phyloP scores from a whole-genome alignment of 2,888 invertebrate species.

The Dorcus hopei region DNA sequence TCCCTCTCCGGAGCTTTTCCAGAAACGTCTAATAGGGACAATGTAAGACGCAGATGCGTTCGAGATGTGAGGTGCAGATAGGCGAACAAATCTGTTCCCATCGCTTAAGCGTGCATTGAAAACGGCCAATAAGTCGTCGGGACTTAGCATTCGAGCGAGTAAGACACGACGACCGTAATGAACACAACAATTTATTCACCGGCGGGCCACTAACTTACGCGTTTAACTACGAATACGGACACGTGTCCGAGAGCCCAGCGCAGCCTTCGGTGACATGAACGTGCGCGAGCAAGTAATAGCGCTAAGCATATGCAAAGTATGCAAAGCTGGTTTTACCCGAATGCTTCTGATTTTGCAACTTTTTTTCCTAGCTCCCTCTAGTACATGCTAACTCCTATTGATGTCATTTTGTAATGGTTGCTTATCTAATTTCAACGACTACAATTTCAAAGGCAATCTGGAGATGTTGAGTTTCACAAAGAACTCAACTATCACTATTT shows the following conservation, averaged over 20 bases:
- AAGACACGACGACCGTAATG: conserved; percentile 2
- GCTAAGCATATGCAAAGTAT: background rate
- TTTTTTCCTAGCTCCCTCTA: too few species aligned
- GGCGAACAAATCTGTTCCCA: background rate
- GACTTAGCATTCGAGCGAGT: conserved; percentile 2
- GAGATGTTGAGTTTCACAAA: too few species aligned
- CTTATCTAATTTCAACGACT: too few species aligned
- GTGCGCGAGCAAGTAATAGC: background rate
- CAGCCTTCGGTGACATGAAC: conserved; percentile 1
- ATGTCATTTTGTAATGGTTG: too few species aligned
- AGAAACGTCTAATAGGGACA: background rate
- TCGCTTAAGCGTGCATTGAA: conserved; percentile 1
- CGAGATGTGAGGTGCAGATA: background rate
- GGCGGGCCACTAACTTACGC: conserved; percentile 1
- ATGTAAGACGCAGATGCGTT: background rate
- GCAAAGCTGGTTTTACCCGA: too few species aligned
- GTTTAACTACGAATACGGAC: background rate
- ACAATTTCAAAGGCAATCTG: too few species aligned
- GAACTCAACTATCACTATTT: too few species aligned
- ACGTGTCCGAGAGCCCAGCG: background rate
- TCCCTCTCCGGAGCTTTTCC: too few species aligned
- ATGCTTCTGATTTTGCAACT: too few species aligned
- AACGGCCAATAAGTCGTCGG: background rate
- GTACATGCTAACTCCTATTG: too few species aligned
- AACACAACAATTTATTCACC: conserved; percentile 1